phyloP scores from a whole-genome alignment of 1,140 invertebrate species.

The Magallana ariakensis region DNA sequence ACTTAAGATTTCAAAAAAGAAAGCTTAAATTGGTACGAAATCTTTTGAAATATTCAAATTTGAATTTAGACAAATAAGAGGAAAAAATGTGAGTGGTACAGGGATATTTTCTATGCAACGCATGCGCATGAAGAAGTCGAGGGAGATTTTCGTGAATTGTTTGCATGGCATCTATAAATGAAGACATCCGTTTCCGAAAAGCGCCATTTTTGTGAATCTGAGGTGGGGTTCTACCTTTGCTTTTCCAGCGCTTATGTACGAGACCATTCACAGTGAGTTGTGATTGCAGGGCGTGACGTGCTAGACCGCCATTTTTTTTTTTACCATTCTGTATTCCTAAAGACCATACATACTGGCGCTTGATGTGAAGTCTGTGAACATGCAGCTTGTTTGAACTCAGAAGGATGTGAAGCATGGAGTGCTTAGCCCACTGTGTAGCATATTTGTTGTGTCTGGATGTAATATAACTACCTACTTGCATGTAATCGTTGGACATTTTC shows the following conservation, averaged over 20 bases:
- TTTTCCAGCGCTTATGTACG: slow-evolving; percentile 19
- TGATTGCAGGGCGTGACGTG: slow-evolving; percentile 28
- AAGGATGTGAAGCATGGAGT: slow-evolving; percentile 26
- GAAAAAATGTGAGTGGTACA: slow-evolving; percentile 6
- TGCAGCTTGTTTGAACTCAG: slow-evolving; percentile 11
- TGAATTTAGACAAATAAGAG: neutral
- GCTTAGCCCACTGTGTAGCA: neutral
- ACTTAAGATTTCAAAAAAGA: neutral
- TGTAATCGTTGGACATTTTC: slow-evolving; percentile 8
- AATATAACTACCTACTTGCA: neutral
- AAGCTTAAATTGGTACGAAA: neutral
- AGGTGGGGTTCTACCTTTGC: slow-evolving; percentile 36
- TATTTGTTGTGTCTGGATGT: slow-evolving; percentile 25
- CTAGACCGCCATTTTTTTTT: slow-evolving; percentile 38
- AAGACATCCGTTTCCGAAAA: slow-evolving; percentile 38
- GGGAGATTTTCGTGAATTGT: slow-evolving; percentile 31
- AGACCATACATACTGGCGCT: slow-evolving; percentile 33
- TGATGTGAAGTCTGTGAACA: slow-evolving; percentile 2
- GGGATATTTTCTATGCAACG: slow-evolving; percentile 34
- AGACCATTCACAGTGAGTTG: slow-evolving; percentile 35
- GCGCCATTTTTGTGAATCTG: slow-evolving; percentile 37
- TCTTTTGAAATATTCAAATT: neutral
- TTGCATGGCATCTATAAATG: slow-evolving; percentile 36
- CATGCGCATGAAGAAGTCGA: slow-evolving; percentile 22
- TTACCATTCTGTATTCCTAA: slow-evolving; percentile 11